Base-by-base conservation (phyloP, 2,797 vertebrate genomes). In the Rhynchotus rufescens region DNA sequence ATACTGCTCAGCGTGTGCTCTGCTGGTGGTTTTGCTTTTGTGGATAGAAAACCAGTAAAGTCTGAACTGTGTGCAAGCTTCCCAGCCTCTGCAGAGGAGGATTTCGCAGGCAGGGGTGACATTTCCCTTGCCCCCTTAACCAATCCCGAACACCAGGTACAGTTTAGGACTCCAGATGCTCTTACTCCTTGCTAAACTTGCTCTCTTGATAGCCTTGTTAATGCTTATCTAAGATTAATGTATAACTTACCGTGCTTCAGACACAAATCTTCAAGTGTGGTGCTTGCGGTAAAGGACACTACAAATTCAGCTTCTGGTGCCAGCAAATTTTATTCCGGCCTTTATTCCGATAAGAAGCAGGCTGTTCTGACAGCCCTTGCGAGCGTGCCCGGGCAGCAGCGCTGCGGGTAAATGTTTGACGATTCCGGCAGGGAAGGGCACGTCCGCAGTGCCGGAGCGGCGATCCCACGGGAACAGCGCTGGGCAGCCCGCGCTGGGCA, bases 221-320 rank as follows among this genome's bases (percentile, higher is more conserved):
- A 88, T 87, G 88, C 93, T 97, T 95, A 90, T 88, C 75, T 95
- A 34, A 84, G 95, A 93, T 97, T 97, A 97, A 91, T 91, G 52
- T 80, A 21, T 98, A 97, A 97, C 97, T 88, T 64, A 88, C 83
- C 47, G 47, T 1, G 34, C 6, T 7, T 64, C 5, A 10, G 67
- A 68, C 44, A 6, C 30, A 4, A 23, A 42, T 52, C 44, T 6
- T 6, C 0, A 6, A 91, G 60, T 1, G 9, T 12, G 45, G 21
- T 32, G 59, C 62, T 54, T 59, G 73, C 23, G 71, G 64, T 36
- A 7, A 49, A 60, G 69, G 84, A 69, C 0, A 9, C 62, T 83
- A 57, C 4, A 0, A 32, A 16, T 15, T 80, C 69, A 44, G 60
- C n/a, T 73, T 32, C 71, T 89, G 47, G 16, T n/a, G 51, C 75